A percentile compares a stretch with the other conserved stretches of the same genome.
phyloP scores from a whole-genome alignment of 2,797 vertebrate species.

The Eulemur rubriventer region DNA sequence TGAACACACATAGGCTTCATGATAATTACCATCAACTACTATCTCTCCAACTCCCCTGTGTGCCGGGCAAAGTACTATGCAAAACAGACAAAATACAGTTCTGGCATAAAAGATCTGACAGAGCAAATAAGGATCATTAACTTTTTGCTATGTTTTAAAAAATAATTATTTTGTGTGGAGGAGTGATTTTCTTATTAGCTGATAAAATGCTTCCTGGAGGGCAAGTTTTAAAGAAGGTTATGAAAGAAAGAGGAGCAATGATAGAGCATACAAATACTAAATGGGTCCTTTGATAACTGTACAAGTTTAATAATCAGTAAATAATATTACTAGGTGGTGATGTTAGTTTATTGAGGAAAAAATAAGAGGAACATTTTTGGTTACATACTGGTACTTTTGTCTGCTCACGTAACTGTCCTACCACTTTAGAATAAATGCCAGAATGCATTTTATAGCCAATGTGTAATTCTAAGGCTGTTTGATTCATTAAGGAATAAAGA shows the following conservation, averaged over 20 bases:
- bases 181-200: constrained; percentile 55
- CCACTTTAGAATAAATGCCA: neutral
- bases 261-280: neutral
- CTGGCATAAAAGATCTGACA: constrained; percentile 20
- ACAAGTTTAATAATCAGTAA: constrained; percentile 27
- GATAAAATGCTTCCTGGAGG: constrained; percentile 36
- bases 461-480: constrained; percentile 18
- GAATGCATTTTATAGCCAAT: neutral
- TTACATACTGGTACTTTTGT: neutral
- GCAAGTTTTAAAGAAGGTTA: neutral
- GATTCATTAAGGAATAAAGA: neutral
- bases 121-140: constrained; percentile 28
- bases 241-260: constrained; percentile 5
- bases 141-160: constrained; percentile 58
- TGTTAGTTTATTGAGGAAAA: neutral
- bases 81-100: constrained; percentile 51
- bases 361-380: neutral
- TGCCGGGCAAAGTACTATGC: constrained; percentile 24
- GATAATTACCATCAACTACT: constrained; percentile 47
- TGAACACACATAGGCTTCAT: constrained; percentile 31
- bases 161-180: constrained; percentile 10
- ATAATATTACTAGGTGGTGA: neutral
- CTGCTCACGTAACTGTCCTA: neutral
- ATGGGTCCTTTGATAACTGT: neutral
- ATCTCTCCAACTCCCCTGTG: constrained; percentile 30